Base-by-base conservation (phyloP, 2,797 vertebrate species). In the Emys orbicularis region DNA sequence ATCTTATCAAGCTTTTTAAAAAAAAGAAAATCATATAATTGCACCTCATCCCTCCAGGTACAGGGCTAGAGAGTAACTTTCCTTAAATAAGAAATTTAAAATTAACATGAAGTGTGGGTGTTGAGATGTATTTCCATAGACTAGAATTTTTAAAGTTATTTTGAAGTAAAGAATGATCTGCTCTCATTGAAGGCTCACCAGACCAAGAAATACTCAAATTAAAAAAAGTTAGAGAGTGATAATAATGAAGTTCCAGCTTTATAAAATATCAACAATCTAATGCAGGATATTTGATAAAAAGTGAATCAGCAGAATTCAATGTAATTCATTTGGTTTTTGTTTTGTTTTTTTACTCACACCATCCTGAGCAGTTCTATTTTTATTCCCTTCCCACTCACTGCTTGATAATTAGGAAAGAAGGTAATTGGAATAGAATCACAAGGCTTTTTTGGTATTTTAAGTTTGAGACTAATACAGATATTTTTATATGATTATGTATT, bases 401-500 rank as follows among this genome's bases (percentile, higher is more conserved):
- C 27, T 80, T 8, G 9, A 18, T 34, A 86, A 83, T 25, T 37
- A 34, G 68, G 72, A 88, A 90, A 91, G 12, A 89, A 93, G 91
- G 16, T 34, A 61, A 7, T 59, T 18, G 31, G 74, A 87, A 49
- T 12, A 49, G 12, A 34, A 52, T 59, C 44, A 10, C 29, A 84
- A 90, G 83, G 79, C 2, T 82, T 19, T 4, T 54, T 81, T 68
- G 92, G 79, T 47, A 47, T 56, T 90, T 90, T 54, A 27, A 72
- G 18, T 5, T 47, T 65, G 77, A 79, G 37, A 76, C 47, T 87
- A 94, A 83, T 53, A 44, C 6, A 84, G 53, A 74, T 50, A 12
- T 27, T 89, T 95, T 95, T 72, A 65, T 86, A 53, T 81, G 8
- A 90, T 94, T 92, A 86, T 89, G 50, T 21, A 87, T 50, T 25